These are phyloP conservation scores for mouse (Mus musculus) DNA, from an alignment of 2,113 vertebrate species.

Conservation along the genomic window GRCm39 chr5:140192001-140192500, in stretches of 20 bases:
- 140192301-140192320: background rate
- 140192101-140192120: background rate
- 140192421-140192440: constrained; percentile 56
- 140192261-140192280: background rate
- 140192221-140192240: background rate
- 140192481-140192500: constrained; percentile 63
- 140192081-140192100: background rate
- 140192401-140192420: background rate
- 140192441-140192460: background rate
- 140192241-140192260: background rate
- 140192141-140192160: background rate
- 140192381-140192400: background rate
- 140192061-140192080: too few species aligned
- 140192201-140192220: background rate
- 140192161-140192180: background rate
- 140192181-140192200: background rate
- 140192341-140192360: background rate
- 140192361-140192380: background rate
- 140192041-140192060: too few species aligned
- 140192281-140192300: too few species aligned
- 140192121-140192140: background rate
- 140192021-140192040: background rate
- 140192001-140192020: background rate
- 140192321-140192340: background rate
- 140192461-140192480: background rate